phyloP scores from a whole-genome alignment of 2,797 vertebrate species.

The Liparis tanakae region DNA sequence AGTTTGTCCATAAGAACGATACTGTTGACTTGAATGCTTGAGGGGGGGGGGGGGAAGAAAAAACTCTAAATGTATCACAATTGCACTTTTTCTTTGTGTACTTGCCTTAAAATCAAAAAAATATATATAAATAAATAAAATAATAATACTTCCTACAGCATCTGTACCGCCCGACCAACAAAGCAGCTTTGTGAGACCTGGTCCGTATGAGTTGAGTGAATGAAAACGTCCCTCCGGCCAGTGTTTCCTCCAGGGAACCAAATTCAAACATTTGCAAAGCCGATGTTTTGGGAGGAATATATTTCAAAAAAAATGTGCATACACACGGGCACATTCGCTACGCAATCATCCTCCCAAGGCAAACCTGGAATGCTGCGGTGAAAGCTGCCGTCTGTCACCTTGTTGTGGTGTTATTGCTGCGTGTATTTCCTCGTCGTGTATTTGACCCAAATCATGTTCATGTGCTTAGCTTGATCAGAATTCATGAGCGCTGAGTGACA shows the following conservation, averaged over 20 bases:
- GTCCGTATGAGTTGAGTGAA: neutral
- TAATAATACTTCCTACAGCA: neutral
- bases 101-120: too few relatives aligned
- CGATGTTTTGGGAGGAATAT: neutral
- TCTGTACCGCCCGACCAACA: neutral
- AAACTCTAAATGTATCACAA: too few relatives aligned
- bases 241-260: neutral
- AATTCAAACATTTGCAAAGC: constrained; percentile 1
- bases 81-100: too few relatives aligned
- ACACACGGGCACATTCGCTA: neutral
- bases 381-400: neutral
- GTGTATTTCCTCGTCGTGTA: too few relatives aligned
- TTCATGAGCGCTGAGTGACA: neutral
- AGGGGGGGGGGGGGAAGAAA: too few relatives aligned
- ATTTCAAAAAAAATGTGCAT: neutral
- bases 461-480: neutral
- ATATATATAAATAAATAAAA: too few relatives aligned
- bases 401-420: too few relatives aligned
- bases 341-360: neutral
- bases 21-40: too few relatives aligned
- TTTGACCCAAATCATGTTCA: too few relatives aligned
- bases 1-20: too few relatives aligned
- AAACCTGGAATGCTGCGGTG: neutral
- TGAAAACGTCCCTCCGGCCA: neutral
- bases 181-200: neutral